A percentile compares a stretch with the other conserved stretches of the same genome.
phyloP scores from a whole-genome alignment of 2,797 vertebrate species.

The Paramormyrops hopkinsi region DNA sequence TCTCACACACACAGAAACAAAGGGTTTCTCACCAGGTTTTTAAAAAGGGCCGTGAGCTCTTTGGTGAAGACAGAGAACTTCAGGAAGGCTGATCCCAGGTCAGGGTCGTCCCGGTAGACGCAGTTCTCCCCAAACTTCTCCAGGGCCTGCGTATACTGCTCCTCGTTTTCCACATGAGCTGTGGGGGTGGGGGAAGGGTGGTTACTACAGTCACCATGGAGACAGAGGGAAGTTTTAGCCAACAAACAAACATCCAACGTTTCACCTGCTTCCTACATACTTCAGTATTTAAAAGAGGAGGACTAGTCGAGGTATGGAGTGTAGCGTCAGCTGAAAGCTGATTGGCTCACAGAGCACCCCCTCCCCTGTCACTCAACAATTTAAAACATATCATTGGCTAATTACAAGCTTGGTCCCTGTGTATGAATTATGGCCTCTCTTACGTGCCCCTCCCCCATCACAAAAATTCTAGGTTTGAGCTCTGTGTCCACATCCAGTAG shows the following conservation, averaged over 20 bases:
- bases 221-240: not conserved
- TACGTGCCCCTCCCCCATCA: not conserved
- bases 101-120: constrained; percentile 93
- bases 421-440: not conserved
- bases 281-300: not conserved
- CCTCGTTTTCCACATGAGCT: constrained; percentile 98
- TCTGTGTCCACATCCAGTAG: not conserved
- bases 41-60: constrained; percentile 96
- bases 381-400: not conserved
- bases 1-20: not conserved
- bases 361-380: not conserved
- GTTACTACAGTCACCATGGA: not conserved
- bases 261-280: not conserved
- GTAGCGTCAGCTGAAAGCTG: not conserved
- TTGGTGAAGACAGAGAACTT: constrained; percentile 99
- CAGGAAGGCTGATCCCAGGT: constrained; percentile 92
- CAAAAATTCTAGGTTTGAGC: not conserved
- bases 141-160: constrained; percentile 96
- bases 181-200: not conserved
- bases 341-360: not conserved
- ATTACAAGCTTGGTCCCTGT: not conserved
- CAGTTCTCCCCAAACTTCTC: constrained; percentile 98
- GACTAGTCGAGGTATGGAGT: not conserved
- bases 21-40: constrained; percentile 82
- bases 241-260: not conserved